Percentiles rank a stretch among this genome's conserved stretches.
These are phyloP conservation scores for Harpagifer antarcticus DNA, from an alignment of 2,797 vertebrate genomes.

Conservation along the genomic window DNA sequence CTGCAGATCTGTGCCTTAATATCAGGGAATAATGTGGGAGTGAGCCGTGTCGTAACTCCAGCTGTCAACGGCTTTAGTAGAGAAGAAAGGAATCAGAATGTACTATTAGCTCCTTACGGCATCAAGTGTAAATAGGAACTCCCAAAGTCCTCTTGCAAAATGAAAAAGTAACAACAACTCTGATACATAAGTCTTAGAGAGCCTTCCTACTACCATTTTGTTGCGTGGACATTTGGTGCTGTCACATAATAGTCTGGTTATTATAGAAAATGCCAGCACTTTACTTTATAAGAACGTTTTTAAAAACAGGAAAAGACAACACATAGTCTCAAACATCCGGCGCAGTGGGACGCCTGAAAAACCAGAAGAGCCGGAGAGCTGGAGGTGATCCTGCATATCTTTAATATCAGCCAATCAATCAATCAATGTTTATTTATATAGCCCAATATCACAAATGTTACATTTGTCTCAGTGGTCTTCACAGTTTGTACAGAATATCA, in stretches of 20 bases:
- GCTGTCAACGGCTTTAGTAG: not conserved
- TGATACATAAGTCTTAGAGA: not conserved
- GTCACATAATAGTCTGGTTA: no score
- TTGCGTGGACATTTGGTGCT: no score
- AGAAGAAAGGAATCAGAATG: not conserved
- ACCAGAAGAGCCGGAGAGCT: not conserved
- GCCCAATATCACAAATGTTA: no score
- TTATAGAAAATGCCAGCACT: no score
- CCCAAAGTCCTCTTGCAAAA: not conserved
- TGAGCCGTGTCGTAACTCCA: not conserved
- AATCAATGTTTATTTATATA: no score
- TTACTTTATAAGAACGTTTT: no score
- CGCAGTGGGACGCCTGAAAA: no score
- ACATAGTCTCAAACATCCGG: no score
- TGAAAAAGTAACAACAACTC: not conserved
- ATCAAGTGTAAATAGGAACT: not conserved
- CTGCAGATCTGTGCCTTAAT: constrained; percentile 2
- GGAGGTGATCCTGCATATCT: constrained; percentile 18
- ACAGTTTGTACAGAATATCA: no score
- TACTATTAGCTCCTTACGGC: not conserved
- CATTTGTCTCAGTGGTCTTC: no score
- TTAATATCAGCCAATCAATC: not conserved
- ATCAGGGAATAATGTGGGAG: not conserved
- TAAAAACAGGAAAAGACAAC: no score
- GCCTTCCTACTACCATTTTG: not conserved